Evolutionary conservation across 1,140 invertebrate genomes (phyloP), one percentile per base, ranked within the genome.

Genomic region (Neoseiulus cucumeris): DNA sequence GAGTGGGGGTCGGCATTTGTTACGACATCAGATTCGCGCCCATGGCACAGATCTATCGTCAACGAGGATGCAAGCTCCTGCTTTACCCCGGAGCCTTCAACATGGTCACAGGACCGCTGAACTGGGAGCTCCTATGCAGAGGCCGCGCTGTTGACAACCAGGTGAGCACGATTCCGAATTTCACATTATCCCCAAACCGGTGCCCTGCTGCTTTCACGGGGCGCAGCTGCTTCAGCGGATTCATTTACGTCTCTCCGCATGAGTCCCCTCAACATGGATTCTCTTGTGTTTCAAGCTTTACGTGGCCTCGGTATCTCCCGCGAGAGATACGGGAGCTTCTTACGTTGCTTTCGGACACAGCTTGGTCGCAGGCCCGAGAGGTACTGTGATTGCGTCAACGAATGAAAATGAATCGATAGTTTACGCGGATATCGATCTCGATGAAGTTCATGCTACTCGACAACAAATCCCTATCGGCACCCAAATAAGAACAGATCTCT

Each of bases 31-130:
- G 91, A 44, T 97, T 96, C 76, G 82, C 87, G 67, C 89, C 93
- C 77, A 80, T 95, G 80, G 88, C 89, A 0, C 81, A 85, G 65
- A 70, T 91, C 0, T 93, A 93, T 77, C 78, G 86, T 20, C 82
- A 85, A 69, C 68, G 70, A 85, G 87, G 87, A 1, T 92, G 89
- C 72, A 81, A 88, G 64, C 76, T 92, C 70, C 74, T 93, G 17
- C 76, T 95, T 9, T 94, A 91, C 76, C 91, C 91, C n/a, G 89
- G 84, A 47, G 91, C 91, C 14, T 96, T 95, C 73, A 95, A 93
- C 76, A 88, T 91, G 85, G 93, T 87, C 12, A 95, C 91, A 0
- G 92, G 92, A 0, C 90, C 90, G 0, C 75, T 86, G 12, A 91
- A 95, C 74, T 96, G 91, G 91, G 86, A 91, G 71, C 75, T 94